Evolutionary conservation across 1,140 invertebrate genomes (phyloP).

Genomic region (Polypedilum vanderplanki): DNA sequence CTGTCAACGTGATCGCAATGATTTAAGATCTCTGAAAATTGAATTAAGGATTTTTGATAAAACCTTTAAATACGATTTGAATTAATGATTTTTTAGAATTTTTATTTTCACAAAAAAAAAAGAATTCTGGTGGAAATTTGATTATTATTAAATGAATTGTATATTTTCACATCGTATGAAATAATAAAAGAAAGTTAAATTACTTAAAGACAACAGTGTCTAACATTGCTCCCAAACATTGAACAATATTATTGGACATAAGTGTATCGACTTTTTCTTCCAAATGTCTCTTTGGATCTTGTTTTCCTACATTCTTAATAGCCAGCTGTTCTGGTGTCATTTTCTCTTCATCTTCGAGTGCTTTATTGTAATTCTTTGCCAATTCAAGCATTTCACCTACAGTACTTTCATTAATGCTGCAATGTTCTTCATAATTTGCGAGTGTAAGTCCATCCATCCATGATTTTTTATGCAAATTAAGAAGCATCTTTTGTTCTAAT

Average conservation of each 20-base stretch:
- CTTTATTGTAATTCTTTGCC: constrained; percentile 98
- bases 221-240: constrained; percentile 96
- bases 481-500: constrained; percentile 97
- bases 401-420: constrained; percentile 82
- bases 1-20: constrained; percentile 53
- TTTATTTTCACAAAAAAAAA: no score
- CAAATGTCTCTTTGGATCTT: constrained; percentile 99
- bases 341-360: constrained; percentile 98
- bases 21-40: constrained; percentile 52
- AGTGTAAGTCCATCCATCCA: constrained; percentile 98
- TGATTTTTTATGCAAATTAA: constrained; percentile 98
- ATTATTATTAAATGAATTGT: background rate
- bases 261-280: constrained; percentile 97
- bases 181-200: constrained; percentile 32
- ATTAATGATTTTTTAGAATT: constrained; percentile 31
- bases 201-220: constrained; percentile 90
- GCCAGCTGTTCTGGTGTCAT: constrained; percentile 99
- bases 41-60: constrained; percentile 44
- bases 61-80: constrained; percentile 37
- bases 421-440: constrained; percentile 92
- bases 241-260: constrained; percentile 98
- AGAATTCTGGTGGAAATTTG: background rate
- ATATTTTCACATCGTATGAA: background rate
- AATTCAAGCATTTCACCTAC: constrained; percentile 95
- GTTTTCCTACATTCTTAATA: constrained; percentile 99